Evolutionary conservation across 1,140 invertebrate genomes (phyloP), one percentile per base, ranked within the genome.

Genomic region (Zaprionus kolodkinae): DNA sequence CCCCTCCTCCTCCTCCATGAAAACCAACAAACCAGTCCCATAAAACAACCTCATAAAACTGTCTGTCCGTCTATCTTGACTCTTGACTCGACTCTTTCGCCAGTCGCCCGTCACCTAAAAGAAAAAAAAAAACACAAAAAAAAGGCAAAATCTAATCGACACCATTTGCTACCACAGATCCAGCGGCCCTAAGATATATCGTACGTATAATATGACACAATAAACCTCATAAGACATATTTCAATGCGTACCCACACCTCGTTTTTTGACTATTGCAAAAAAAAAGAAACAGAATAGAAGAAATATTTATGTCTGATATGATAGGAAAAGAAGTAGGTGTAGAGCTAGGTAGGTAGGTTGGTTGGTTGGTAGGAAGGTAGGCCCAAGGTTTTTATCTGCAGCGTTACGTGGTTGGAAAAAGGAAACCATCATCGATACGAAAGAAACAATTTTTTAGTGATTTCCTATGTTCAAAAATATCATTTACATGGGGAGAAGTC

Each of bases 391-490:
- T 56, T 57, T 69, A 68, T 68, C 72, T 72, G 60, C 13, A 17
- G 65, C 17, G 64, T 57, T 66, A 57, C 54, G 54, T 66, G 43
- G 62, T 33, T 30, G 48, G 15, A 55, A 13, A 43, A 15, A 40
- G 33, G 50, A 25, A 62, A 38, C 11, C 5, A 63, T 78, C 76
- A 83, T 76, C 61, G 40, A 61, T 17, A 38, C n/a, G 40, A 45
- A 15, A 15, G n/a, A 9, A 56, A 73, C 40, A 73, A 61, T 71
- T 78, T 69, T 79, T 89, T 88, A 88, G 85, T 88, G 85, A 76
- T 64, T 88, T 88, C 78, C 66, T 76, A 57, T 88, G 85, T 88
- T 88, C 74, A 21, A 84, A 88, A 70, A 81, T 81, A 88, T 81
- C 78, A 83, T 84, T 84, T 88, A 88, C 84, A 88, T 81, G 79